A percentile compares a stretch with the other conserved stretches of the same genome.
phyloP scores from a whole-genome alignment of 2,888 invertebrate species.

The Hedychridium roseum region DNA sequence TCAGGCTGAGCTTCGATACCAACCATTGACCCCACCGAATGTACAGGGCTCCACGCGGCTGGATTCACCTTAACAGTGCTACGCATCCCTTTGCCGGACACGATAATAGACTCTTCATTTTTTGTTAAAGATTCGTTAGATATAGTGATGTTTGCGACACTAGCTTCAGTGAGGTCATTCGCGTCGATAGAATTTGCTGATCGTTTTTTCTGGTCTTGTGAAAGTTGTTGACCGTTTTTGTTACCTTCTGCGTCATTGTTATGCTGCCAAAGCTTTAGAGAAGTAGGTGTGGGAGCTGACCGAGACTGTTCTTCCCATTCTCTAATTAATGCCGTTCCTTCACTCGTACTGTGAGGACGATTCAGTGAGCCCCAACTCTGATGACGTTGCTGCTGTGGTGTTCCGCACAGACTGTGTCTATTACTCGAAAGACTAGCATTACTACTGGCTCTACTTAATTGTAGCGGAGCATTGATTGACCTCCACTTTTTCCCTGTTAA shows the following conservation, averaged over 20 bases:
- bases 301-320: constrained; percentile 78
- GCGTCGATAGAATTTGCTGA: constrained; percentile 47
- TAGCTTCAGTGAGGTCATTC: constrained; percentile 51
- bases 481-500: constrained; percentile 90
- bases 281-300: constrained; percentile 78
- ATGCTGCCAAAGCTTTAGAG: constrained; percentile 65
- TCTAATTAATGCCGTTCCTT: constrained; percentile 68
- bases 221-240: constrained; percentile 45
- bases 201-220: constrained; percentile 14
- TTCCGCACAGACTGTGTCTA: constrained; percentile 58
- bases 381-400: constrained; percentile 67
- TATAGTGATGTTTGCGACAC: constrained; percentile 59
- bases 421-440: constrained; percentile 72
- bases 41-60: constrained; percentile 87
- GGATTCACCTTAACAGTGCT: constrained; percentile 69
- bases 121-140: constrained; percentile 60
- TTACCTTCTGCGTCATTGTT: constrained; percentile 44
- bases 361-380: constrained; percentile 75
- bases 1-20: constrained; percentile 89
- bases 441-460: constrained; percentile 84
- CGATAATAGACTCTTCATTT: constrained; percentile 58
- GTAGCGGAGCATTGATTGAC: constrained; percentile 79
- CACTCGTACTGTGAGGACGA: constrained; percentile 67
- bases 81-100: constrained; percentile 60
- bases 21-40: constrained; percentile 83